phyloP scores from a whole-genome alignment of 2,888 invertebrate genomes.

The Rhogogaster chlorosoma region DNA sequence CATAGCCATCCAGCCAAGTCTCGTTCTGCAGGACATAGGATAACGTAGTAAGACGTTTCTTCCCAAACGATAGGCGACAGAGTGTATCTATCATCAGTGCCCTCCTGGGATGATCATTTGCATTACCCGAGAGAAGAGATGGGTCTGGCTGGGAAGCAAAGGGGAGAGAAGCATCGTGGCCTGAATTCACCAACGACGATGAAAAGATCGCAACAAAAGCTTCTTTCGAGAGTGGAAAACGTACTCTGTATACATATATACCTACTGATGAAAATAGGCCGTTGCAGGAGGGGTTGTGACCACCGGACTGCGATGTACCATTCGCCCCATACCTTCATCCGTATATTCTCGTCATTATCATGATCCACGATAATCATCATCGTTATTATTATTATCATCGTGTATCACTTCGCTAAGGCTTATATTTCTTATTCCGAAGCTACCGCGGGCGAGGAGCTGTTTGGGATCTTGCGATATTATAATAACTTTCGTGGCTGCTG shows the following conservation, averaged over 20 bases:
- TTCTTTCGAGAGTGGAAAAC: slow-evolving; percentile 46
- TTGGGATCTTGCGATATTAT: neutral
- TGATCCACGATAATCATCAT: slow-evolving; percentile 3
- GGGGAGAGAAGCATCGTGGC: slow-evolving; percentile 62
- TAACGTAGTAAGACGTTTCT: slow-evolving; percentile 13
- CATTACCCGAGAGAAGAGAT: slow-evolving; percentile 49
- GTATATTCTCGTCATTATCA: neutral
- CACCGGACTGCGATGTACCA: slow-evolving; percentile 31
- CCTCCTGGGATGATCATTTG: slow-evolving; percentile 56
- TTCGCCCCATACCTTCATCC: neutral
- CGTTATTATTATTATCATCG: neutral
- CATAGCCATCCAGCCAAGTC: neutral
- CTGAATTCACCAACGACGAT: slow-evolving; percentile 64
- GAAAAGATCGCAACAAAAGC: slow-evolving; percentile 63
- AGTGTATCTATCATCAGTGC: slow-evolving; percentile 42
- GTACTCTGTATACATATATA: neutral
- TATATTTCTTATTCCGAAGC: neutral
- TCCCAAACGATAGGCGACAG: neutral
- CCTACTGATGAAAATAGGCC: slow-evolving; percentile 43
- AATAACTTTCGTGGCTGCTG: neutral
- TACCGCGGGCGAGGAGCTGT: neutral
- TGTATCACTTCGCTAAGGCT: neutral
- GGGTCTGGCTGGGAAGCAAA: slow-evolving; percentile 62
- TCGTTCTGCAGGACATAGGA: slow-evolving; percentile 9
- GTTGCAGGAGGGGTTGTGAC: slow-evolving; percentile 38